A percentile compares a stretch with the other conserved stretches of the same genome.
These are phyloP conservation scores for Ptychochromis oligacanthus DNA, from an alignment of 2,113 vertebrate species.

Conservation along the genomic window DNA sequence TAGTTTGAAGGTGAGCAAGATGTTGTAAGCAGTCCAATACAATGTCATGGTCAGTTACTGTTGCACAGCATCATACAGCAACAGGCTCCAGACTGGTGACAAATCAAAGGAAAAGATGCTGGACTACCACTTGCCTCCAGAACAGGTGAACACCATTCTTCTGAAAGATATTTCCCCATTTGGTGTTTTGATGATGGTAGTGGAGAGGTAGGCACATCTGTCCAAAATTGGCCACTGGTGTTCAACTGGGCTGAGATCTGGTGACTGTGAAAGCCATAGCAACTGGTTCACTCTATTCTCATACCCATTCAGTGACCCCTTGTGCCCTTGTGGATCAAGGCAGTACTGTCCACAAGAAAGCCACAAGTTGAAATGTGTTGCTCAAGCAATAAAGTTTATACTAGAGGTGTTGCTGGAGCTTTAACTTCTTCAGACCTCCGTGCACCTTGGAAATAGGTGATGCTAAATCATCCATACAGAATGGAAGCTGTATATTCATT, in stretches of 20 bases:
- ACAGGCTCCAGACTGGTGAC: background rate
- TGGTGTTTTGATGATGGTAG: too few relatives aligned
- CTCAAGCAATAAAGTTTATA: too few relatives aligned
- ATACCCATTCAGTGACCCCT: background rate
- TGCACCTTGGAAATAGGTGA: too few relatives aligned
- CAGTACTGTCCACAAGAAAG: background rate
- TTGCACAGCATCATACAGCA: background rate
- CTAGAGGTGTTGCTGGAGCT: too few relatives aligned
- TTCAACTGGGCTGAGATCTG: background rate
- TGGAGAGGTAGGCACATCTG: background rate
- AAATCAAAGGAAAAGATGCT: background rate
- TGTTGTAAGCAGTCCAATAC: background rate
- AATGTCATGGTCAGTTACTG: background rate
- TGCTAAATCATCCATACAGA: too few relatives aligned
- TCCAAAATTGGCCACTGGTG: background rate
- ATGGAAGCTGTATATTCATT: too few relatives aligned
- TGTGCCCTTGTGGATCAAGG: background rate
- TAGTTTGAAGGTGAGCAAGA: conserved; percentile 7
- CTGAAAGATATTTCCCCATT: background rate
- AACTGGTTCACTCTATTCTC: background rate
- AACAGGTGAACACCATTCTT: too few relatives aligned
- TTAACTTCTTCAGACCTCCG: too few relatives aligned
- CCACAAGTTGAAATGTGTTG: too few relatives aligned
- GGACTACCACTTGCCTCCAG: background rate
- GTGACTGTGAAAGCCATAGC: background rate